A percentile compares a stretch with the other conserved stretches of the same genome.
Evolutionary conservation across 2,797 vertebrate species (phyloP).

Genomic region (Hipposideros larvatus): DNA sequence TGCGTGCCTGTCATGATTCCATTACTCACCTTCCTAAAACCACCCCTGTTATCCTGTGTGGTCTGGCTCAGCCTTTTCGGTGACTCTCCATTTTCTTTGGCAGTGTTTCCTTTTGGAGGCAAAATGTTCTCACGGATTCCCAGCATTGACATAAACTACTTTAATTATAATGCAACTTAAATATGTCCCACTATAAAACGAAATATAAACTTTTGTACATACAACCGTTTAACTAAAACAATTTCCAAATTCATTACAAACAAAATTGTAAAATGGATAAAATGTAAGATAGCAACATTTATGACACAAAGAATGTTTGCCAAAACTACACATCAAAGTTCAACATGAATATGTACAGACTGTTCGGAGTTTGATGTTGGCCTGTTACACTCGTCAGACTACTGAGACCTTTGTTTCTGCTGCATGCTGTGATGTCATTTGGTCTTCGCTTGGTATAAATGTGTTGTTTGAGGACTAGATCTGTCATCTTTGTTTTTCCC

Average conservation of each 20-base stretch:
- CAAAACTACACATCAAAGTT: neutral
- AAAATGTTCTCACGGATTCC: neutral
- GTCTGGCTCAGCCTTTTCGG: neutral
- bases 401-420: neutral
- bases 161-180: slow-evolving; percentile 22
- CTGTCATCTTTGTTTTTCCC: neutral
- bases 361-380: neutral
- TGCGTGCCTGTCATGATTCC: neutral
- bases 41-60: neutral
- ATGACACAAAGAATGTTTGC: neutral
- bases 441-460: neutral
- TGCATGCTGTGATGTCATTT: neutral
- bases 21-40: neutral
- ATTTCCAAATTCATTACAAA: neutral
- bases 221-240: neutral
- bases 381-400: neutral
- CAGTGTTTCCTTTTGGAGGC: neutral
- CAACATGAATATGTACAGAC: neutral
- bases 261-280: neutral
- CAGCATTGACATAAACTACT: neutral
- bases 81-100: neutral
- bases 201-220: neutral
- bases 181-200: neutral
- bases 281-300: neutral
- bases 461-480: neutral